Evolutionary conservation across 2,888 invertebrate species (phyloP).

Genomic region (Troides oblongomaculatus): DNA sequence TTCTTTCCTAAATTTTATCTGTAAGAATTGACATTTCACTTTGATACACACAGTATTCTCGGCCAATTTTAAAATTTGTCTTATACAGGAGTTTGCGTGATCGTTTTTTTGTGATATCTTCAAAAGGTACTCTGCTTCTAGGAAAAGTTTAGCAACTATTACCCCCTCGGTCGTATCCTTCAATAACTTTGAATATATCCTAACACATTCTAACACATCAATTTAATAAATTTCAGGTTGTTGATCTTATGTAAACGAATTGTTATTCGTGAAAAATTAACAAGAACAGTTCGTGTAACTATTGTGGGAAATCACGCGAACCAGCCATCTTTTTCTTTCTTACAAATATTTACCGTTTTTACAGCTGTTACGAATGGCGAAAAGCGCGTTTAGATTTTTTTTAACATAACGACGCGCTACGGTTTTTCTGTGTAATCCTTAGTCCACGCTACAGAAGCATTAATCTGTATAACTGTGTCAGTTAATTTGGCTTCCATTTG

Average conservation of each 20-base stretch:
- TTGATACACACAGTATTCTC: too few species aligned
- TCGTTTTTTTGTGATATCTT: too few species aligned
- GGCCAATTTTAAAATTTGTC: too few species aligned
- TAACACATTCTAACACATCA: slow-evolving; percentile 6
- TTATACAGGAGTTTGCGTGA: too few species aligned
- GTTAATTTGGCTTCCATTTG: slow-evolving; percentile 58
- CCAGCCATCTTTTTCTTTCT: slow-evolving; percentile 37
- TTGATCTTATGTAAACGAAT: slow-evolving; percentile 28
- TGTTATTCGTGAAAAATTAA: slow-evolving; percentile 37
- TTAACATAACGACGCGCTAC: slow-evolving; percentile 52
- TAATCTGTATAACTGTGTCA: slow-evolving; percentile 39
- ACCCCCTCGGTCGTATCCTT: too few species aligned
- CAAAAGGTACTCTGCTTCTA: too few species aligned
- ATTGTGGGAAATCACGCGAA: slow-evolving; percentile 65
- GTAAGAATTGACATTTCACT: too few species aligned
- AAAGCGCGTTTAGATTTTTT: slow-evolving; percentile 41
- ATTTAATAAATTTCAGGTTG: slow-evolving; percentile 12
- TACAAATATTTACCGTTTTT: slow-evolving; percentile 60
- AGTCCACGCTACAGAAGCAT: slow-evolving; percentile 64
- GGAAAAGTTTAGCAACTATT: too few species aligned
- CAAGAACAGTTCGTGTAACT: slow-evolving; percentile 51
- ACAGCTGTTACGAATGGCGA: slow-evolving; percentile 45
- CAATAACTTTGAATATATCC: not conserved
- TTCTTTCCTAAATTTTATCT: too few species aligned
- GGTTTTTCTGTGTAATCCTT: slow-evolving; percentile 64